These are phyloP conservation scores for Helicoverpa zea DNA, from an alignment of 1,140 invertebrate genomes.

Conservation along the genomic window DNA sequence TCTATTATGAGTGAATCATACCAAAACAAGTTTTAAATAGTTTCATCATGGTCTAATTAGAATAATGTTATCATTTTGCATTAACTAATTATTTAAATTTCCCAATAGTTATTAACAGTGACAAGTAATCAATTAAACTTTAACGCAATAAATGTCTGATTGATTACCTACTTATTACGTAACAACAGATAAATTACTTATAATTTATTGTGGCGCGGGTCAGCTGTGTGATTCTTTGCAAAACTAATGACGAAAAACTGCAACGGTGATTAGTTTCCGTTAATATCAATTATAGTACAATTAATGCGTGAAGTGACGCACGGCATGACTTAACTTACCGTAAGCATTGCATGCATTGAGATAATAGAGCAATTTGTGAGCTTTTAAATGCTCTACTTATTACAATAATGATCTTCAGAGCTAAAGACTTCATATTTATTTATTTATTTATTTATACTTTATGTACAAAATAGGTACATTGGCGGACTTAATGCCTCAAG, in stretches of 20 bases:
- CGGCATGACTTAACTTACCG: neutral
- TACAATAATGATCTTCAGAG: too few species aligned
- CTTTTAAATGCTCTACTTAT: too few species aligned
- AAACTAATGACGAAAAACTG: constrained; percentile 24
- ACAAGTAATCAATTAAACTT: constrained; percentile 18
- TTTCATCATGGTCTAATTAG: neutral
- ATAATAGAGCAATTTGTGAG: too few species aligned
- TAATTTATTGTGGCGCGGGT: neutral
- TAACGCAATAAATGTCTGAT: constrained; percentile 12
- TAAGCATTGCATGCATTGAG: neutral
- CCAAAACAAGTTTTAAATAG: neutral
- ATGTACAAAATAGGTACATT: too few species aligned
- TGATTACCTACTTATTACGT: constrained; percentile 31
- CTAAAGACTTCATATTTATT: too few species aligned
- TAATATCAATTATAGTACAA: constrained; percentile 23
- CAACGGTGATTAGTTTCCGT: neutral
- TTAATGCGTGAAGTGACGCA: neutral
- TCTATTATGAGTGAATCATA: too few species aligned
- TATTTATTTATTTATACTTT: too few species aligned
- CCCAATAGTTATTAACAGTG: constrained; percentile 6
- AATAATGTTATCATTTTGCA: neutral
- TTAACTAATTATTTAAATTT: neutral
- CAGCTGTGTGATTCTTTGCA: constrained; percentile 5
- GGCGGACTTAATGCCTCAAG: too few species aligned
- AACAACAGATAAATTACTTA: constrained; percentile 5